Percentiles rank a stretch among this genome's conserved stretches.
phyloP scores from a whole-genome alignment of 2,797 vertebrate species.

The Oryzias sinensis region DNA sequence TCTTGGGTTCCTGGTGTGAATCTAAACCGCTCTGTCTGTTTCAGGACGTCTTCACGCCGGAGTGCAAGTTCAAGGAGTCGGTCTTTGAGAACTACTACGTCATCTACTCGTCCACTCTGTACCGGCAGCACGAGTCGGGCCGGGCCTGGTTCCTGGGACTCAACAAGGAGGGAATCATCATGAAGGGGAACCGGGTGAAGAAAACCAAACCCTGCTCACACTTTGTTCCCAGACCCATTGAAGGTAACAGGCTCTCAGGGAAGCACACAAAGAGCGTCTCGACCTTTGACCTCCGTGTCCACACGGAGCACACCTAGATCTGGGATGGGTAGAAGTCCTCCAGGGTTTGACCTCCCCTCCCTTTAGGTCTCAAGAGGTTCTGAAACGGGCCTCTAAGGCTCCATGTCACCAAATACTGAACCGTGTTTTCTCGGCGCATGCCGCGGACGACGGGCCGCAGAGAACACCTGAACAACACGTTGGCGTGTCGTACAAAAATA shows the following conservation, averaged over 20 bases:
- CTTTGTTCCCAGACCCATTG: slow-evolving; percentile 96
- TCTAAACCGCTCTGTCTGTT: background rate
- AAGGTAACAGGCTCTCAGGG: slow-evolving; percentile 76
- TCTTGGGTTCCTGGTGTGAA: no score
- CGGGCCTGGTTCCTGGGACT: slow-evolving; percentile 97
- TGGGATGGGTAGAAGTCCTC: no score
- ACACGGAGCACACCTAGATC: background rate
- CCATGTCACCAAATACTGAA: no score
- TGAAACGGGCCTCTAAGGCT: no score
- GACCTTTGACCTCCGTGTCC: background rate
- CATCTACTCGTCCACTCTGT: slow-evolving; percentile 96
- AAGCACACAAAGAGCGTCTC: background rate
- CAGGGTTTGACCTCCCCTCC: no score
- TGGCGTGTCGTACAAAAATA: no score
- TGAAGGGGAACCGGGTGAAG: slow-evolving; percentile 99
- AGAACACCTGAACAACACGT: no score
- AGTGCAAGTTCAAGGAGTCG: slow-evolving; percentile 98
- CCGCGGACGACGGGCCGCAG: no score
- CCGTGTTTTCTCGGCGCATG: no score
- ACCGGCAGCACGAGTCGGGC: slow-evolving; percentile 95
- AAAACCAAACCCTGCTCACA: slow-evolving; percentile 98
- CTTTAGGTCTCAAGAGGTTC: no score
- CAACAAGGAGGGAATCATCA: slow-evolving; percentile 95
- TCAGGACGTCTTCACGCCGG: slow-evolving; percentile 90
- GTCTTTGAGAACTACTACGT: slow-evolving; percentile 99